Conservation (phyloP, 2,113 vertebrate genomes). For the Cyprinodon brontotheroides region DNA sequence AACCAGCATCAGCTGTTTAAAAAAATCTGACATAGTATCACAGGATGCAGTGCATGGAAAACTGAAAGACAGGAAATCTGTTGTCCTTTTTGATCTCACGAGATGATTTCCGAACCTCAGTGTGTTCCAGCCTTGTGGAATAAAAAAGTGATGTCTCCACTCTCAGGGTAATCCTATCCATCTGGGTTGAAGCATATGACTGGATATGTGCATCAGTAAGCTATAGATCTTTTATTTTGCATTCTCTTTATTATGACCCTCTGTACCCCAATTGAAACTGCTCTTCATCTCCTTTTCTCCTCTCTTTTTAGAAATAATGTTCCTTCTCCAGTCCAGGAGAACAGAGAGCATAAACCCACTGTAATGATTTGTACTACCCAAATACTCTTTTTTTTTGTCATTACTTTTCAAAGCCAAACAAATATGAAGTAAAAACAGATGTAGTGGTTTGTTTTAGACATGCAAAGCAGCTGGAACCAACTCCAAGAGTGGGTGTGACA, state of each 20-base stretch:
- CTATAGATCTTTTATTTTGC: neutral
- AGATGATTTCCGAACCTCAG: conserved; percentile 52
- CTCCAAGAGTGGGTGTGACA: conserved; percentile 57
- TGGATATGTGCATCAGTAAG: neutral
- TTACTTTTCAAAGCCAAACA: conserved; percentile 48
- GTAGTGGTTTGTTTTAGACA: conserved; percentile 69
- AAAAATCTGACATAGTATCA: neutral
- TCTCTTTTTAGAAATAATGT: conserved; percentile 19
- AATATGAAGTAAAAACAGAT: conserved; percentile 71
- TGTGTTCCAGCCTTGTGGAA: conserved; percentile 48
- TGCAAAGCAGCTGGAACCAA: conserved; percentile 67
- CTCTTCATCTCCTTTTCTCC: conserved; percentile 7
- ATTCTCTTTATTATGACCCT: neutral
- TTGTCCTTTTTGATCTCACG: conserved; percentile 8
- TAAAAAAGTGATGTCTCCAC: neutral
- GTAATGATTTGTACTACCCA: conserved; percentile 49
- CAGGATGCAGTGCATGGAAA: conserved; percentile 2
- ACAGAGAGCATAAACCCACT: conserved; percentile 41
- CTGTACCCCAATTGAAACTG: conserved; percentile 3
- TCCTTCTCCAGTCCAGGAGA: conserved; percentile 14
- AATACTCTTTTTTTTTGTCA: conserved; percentile 22
- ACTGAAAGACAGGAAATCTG: neutral
- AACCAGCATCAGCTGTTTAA: too few species aligned
- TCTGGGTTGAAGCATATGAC: neutral
- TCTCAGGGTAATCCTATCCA: neutral